Evolutionary conservation across 2,113 vertebrate genomes (phyloP).

Genomic region (Ivindomyrus marchei): DNA sequence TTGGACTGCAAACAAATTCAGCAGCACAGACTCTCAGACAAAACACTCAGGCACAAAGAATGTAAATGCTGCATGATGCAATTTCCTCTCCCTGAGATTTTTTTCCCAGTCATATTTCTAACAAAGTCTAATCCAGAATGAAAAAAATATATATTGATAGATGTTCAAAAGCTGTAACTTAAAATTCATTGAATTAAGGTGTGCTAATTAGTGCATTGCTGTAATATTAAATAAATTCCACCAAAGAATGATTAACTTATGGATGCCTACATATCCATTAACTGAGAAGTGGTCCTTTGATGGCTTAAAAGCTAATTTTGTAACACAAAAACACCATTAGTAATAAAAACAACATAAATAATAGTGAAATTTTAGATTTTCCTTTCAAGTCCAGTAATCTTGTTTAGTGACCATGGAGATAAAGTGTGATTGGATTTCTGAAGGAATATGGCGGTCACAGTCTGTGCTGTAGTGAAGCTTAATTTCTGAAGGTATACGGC

Average conservation of each 20-base stretch:
- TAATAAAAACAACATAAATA: not conserved
- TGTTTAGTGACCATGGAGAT: not conserved
- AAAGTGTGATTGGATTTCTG: not conserved
- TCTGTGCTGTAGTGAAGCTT: not conserved
- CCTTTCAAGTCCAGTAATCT: not conserved
- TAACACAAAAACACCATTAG: not conserved
- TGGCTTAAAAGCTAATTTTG: not conserved
- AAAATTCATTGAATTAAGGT: not conserved
- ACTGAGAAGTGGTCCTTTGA: not conserved
- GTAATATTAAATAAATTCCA: not conserved
- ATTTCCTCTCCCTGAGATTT: not conserved
- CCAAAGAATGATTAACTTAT: no score
- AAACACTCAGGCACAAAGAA: not conserved
- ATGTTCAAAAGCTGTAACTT: not conserved
- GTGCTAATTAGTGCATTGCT: not conserved
- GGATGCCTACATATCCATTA: not conserved
- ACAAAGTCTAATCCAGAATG: not conserved
- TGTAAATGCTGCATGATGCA: not conserved
- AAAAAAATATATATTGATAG: not conserved
- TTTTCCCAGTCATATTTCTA: not conserved
- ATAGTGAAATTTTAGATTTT: not conserved
- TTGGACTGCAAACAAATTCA: not conserved
- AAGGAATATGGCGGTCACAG: not conserved
- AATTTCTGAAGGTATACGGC: not conserved
- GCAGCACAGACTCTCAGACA: not conserved